Percentiles rank a stretch among this genome's conserved stretches.
These are phyloP conservation scores for Lasius fuliginosus DNA, from an alignment of 2,888 invertebrate species.

Conservation along the genomic window DNA sequence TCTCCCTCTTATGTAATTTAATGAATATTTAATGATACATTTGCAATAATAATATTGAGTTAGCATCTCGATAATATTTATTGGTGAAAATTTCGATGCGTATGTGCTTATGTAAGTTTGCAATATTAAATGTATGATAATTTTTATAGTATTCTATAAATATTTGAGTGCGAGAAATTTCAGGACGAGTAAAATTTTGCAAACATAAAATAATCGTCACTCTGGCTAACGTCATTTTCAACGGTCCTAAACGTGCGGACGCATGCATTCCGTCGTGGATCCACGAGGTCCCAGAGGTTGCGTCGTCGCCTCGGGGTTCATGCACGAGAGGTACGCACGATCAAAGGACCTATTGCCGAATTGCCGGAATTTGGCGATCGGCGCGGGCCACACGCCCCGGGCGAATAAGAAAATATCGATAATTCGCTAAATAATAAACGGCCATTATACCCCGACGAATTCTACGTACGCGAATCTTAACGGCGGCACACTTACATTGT, in stretches of 20 bases:
- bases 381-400: conserved; percentile 66
- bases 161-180: not conserved
- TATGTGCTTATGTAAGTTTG: not conserved
- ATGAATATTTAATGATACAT: conserved; percentile 9
- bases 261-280: conserved; percentile 55
- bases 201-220: conserved; percentile 4
- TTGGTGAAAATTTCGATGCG: not conserved
- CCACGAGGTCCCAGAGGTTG: conserved; percentile 73
- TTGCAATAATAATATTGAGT: not conserved
- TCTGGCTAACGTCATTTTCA: conserved; percentile 28
- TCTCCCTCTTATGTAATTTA: conserved; percentile 11
- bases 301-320: conserved; percentile 67
- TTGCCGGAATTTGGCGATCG: conserved; percentile 73
- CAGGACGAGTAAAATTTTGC: not conserved
- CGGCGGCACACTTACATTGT: conserved; percentile 27
- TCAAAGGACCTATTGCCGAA: conserved; percentile 77
- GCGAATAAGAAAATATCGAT: conserved; percentile 69
- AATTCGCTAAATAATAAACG: conserved; percentile 67
- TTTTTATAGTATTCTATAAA: conserved; percentile 9
- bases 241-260: conserved; percentile 43
- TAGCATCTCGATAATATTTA: not conserved
- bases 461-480: conserved; percentile 47
- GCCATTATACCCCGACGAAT: conserved; percentile 46
- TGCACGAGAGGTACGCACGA: conserved; percentile 70
- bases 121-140: not conserved